Conservation (phyloP, 2,797 vertebrate genomes). For the Rhyacichthys aspro region DNA sequence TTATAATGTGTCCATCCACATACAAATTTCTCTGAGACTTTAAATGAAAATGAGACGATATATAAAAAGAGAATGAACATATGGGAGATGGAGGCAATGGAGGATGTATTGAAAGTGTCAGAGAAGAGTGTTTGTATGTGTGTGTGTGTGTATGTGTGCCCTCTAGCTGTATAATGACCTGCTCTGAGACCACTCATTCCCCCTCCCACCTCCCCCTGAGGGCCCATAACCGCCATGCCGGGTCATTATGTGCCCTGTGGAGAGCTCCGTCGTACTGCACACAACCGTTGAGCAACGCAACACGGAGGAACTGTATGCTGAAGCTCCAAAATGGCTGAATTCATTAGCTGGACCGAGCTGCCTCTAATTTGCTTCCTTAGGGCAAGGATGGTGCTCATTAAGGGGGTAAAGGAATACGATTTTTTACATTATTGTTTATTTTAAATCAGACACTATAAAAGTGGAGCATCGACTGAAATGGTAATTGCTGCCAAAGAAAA, state of each 20-base stretch:
- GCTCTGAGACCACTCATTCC: constrained; percentile 75
- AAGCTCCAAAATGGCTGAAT: constrained; percentile 77
- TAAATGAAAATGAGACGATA: constrained; percentile 5
- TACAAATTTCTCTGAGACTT: background rate
- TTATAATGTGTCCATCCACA: too few relatives aligned
- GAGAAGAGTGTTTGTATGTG: constrained; percentile 41
- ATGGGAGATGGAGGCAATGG: constrained; percentile 70
- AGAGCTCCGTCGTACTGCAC: constrained; percentile 74
- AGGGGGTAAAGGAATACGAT: constrained; percentile 49
- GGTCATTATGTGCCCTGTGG: constrained; percentile 83
- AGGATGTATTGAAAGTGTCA: constrained; percentile 71
- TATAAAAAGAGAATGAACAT: constrained; percentile 67
- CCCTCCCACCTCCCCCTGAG: constrained; percentile 74
- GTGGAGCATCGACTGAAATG: constrained; percentile 47
- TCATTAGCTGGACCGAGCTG: constrained; percentile 66
- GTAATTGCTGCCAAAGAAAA: constrained; percentile 69
- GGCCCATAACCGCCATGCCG: constrained; percentile 78
- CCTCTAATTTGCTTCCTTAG: constrained; percentile 75
- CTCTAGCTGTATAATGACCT: constrained; percentile 80
- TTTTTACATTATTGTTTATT: constrained; percentile 70
- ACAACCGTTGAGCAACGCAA: constrained; percentile 53
- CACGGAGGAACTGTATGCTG: constrained; percentile 61
- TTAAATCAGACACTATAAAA: constrained; percentile 61
- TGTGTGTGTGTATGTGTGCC: constrained; percentile 59
- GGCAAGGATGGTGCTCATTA: constrained; percentile 74